Conservation (phyloP, 1,140 invertebrate species). For the Solen grandis region DNA sequence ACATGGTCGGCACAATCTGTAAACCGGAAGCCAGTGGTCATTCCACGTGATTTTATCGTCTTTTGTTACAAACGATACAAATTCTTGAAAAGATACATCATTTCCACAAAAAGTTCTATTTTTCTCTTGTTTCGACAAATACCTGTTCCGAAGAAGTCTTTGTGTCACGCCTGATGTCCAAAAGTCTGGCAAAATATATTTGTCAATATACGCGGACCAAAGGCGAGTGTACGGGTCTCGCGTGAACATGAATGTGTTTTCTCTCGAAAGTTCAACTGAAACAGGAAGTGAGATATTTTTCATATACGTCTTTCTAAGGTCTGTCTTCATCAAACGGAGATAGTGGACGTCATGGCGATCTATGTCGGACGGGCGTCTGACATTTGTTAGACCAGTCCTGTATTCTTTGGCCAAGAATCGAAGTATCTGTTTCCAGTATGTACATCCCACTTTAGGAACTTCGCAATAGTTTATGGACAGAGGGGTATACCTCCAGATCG, state of each 20-base stretch:
- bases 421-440: conserved; percentile 39
- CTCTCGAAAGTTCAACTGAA: background rate
- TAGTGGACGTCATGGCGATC: conserved; percentile 19
- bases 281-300: background rate
- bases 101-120: conserved; percentile 7
- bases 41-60: background rate
- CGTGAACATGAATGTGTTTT: conserved; percentile 55
- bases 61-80: conserved; percentile 37
- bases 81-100: conserved; percentile 57
- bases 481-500: background rate
- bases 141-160: background rate
- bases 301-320: background rate
- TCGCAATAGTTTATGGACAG: conserved; percentile 16
- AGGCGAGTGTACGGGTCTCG: conserved; percentile 60
- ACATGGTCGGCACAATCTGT: conserved; percentile 59
- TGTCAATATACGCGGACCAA: conserved; percentile 63
- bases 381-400: background rate
- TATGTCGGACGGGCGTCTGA: conserved; percentile 16
- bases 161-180: conserved; percentile 10
- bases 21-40: conserved; percentile 58
- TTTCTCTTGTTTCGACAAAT: background rate
- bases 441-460: conserved; percentile 38
- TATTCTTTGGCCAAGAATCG: conserved; percentile 19
- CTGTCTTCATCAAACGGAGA: background rate
- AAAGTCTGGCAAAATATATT: conserved; percentile 56